Evolutionary conservation across 2,113 vertebrate species (phyloP), one percentile per base, ranked within the genome.

Genomic region (Damaliscus lunatus): DNA sequence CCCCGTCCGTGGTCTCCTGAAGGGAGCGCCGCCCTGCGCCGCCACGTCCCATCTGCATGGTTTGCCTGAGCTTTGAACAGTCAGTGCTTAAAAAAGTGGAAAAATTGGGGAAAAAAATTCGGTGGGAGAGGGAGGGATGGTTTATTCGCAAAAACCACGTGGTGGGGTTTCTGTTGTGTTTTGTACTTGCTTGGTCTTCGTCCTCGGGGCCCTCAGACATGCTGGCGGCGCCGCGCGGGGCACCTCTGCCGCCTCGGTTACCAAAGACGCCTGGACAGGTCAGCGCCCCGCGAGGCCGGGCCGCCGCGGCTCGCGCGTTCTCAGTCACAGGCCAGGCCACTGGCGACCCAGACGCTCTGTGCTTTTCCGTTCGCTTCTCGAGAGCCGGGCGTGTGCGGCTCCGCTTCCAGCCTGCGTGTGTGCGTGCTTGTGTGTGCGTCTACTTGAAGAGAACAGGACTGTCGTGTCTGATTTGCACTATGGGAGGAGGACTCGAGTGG

Each of bases 1-100:
- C 99, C 57, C 99, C 99, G 29, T 99, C 99, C 0, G 99, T 99
- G 31, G 99, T 99, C 74, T 99, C 99, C 57, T 99, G 99, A 99
- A 98, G 98, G 97, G 98, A 71, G 97, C 53, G 67, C 98, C 94
- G 29, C 78, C 46, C 81, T 19, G 64, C 33, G 93, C 50, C 86
- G 53, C 21, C 94, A 88, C 97, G 90, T 77, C 97, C 97, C 67
- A 71, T 98, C 94, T 99, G 99, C 99, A 98, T 99, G 99, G 98
- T 99, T 98, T 99, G 98, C 99, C 99, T 98, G 98, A 98, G 99
- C 99, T 99, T 97, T 97, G 99, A 99, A 99, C 99, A 98, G 99
- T 98, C 99, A 98, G 98, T 98, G 98, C 99, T 99, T 98, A 82
- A 97, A 89, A 52, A 94, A 92, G 36, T 0, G 36, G 3, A 60